Percentiles rank a stretch among this genome's conserved stretches.
Conservation (phyloP, 2,113 vertebrate species). For the Antennarius striatus region DNA sequence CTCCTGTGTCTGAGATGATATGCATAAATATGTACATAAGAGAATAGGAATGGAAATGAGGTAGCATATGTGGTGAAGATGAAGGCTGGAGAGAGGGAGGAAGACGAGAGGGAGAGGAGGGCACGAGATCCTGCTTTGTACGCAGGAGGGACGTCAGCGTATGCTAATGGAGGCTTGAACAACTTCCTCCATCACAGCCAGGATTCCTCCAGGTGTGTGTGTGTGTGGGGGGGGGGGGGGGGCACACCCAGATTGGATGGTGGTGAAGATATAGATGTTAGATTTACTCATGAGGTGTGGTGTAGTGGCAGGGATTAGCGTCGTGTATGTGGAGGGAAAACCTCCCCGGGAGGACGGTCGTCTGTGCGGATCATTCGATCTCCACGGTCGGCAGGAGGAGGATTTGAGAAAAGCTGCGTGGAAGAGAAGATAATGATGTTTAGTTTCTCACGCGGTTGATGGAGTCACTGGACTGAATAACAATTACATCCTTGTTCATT, state of each 20-base stretch:
- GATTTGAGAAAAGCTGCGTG: slow-evolving; percentile 4
- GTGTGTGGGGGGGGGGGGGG: no score
- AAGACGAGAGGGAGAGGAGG: slow-evolving; percentile 17
- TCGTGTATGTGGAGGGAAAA: slow-evolving; percentile 5
- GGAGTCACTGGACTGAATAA: slow-evolving; percentile 22
- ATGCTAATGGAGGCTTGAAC: slow-evolving; percentile 55
- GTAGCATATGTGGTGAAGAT: slow-evolving; percentile 56
- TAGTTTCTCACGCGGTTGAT: slow-evolving; percentile 2
- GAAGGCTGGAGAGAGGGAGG: slow-evolving; percentile 24
- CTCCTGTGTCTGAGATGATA: slow-evolving; percentile 61
- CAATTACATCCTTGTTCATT: slow-evolving; percentile 18
- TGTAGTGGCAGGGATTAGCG: slow-evolving; percentile 37
- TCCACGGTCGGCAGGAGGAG: slow-evolving; percentile 25
- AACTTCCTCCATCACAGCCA: slow-evolving; percentile 46
- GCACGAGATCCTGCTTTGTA: slow-evolving; percentile 48
- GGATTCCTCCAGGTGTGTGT: slow-evolving; percentile 54
- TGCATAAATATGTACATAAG: slow-evolving; percentile 81
- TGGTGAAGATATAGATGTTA: slow-evolving; percentile 39
- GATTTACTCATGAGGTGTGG: slow-evolving; percentile 26
- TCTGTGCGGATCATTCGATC: slow-evolving; percentile 4
- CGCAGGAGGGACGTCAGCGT: slow-evolving; percentile 30
- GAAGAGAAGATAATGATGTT: slow-evolving; percentile 49
- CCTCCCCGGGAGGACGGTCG: slow-evolving; percentile 24
- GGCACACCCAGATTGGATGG: slow-evolving; percentile 29
- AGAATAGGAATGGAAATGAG: slow-evolving; percentile 72